These are phyloP conservation scores for Cnemophilus loriae DNA, from an alignment of 2,113 vertebrate species.

Conservation along the genomic window DNA sequence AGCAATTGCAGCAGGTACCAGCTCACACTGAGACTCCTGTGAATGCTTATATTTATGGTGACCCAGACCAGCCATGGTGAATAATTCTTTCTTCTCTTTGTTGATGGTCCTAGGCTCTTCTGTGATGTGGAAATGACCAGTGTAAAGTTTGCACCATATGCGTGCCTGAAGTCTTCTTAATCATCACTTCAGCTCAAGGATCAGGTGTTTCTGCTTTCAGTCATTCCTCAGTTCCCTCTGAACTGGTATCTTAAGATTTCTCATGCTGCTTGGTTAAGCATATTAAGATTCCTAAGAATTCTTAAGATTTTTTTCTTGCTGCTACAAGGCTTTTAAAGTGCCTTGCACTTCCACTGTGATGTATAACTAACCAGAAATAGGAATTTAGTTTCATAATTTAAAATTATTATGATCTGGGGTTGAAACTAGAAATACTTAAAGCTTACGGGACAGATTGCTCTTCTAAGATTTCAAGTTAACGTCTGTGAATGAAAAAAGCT, in stretches of 20 bases:
- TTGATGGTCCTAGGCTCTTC: background rate
- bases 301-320: background rate
- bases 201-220: background rate
- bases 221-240: background rate
- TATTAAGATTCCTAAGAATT: background rate
- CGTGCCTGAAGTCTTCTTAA: background rate
- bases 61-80: background rate
- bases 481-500: background rate
- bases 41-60: fast-evolving
- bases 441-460: background rate
- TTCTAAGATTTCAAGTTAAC: background rate
- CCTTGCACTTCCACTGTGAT: background rate
- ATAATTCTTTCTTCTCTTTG: background rate
- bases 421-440: background rate
- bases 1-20: fast-evolving
- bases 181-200: background rate
- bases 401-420: background rate
- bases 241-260: background rate
- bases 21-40: background rate
- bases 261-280: background rate
- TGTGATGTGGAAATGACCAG: background rate
- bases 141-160: background rate
- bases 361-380: background rate
- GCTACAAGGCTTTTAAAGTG: background rate
- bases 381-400: background rate